Conservation (phyloP, 2,888 invertebrate genomes). For the Trypoxylon attenuatum region DNA sequence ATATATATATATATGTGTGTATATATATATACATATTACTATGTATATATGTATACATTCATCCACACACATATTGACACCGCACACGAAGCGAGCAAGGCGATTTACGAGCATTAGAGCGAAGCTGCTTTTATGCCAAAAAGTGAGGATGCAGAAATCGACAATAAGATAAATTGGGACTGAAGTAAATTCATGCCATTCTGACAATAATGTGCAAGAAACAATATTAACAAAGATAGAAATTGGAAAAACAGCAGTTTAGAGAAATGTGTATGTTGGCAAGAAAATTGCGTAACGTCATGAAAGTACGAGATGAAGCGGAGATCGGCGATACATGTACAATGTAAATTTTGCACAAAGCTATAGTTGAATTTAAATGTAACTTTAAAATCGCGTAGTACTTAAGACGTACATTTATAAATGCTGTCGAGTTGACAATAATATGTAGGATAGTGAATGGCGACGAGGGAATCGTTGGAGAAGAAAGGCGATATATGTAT, state of each 20-base stretch:
- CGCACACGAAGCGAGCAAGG: slow-evolving; percentile 35
- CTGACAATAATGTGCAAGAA: slow-evolving; percentile 42
- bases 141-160: slow-evolving; percentile 25
- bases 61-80: slow-evolving; percentile 44
- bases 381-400: slow-evolving; percentile 50
- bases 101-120: slow-evolving; percentile 41
- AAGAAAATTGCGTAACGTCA: neutral
- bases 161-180: slow-evolving; percentile 45
- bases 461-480: slow-evolving; percentile 33
- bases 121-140: slow-evolving; percentile 1
- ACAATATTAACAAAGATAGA: slow-evolving; percentile 10
- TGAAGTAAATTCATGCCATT: slow-evolving; percentile 19
- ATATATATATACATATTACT: slow-evolving; percentile 41
- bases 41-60: slow-evolving; percentile 46
- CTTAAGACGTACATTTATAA: slow-evolving; percentile 57
- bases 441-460: slow-evolving; percentile 63
- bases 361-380: slow-evolving; percentile 63
- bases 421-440: slow-evolving; percentile 74
- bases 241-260: neutral
- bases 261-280: neutral
- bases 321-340: slow-evolving; percentile 49
- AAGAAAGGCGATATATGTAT: slow-evolving; percentile 3
- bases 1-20: slow-evolving; percentile 50
- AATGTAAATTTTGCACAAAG: slow-evolving; percentile 73
- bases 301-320: neutral